Conservation (phyloP, 2,888 invertebrate species). For the Xanthorhoe designata region DNA sequence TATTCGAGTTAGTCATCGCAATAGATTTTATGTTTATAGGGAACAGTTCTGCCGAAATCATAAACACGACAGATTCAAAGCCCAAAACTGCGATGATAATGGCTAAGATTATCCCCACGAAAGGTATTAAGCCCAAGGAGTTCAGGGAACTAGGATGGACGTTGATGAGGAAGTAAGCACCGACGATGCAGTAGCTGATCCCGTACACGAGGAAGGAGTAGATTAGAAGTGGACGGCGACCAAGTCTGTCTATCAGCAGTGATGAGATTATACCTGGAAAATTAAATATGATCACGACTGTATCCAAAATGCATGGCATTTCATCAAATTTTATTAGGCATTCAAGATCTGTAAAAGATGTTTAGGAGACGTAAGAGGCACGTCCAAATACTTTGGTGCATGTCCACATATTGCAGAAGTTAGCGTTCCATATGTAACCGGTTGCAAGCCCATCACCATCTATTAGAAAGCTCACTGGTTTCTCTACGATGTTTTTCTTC, state of each 20-base stretch:
- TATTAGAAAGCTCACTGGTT: neutral
- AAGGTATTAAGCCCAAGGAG: constrained; percentile 62
- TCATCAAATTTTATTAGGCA: too few species aligned
- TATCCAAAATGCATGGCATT: too few species aligned
- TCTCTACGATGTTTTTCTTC: neutral
- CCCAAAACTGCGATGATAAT: constrained; percentile 68
- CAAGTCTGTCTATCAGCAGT: constrained; percentile 64
- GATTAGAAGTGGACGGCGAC: constrained; percentile 77
- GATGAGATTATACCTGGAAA: constrained; percentile 68
- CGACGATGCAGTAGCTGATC: constrained; percentile 52
- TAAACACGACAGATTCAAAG: constrained; percentile 75
- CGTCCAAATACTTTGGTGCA: too few species aligned
- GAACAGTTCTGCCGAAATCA: constrained; percentile 83
- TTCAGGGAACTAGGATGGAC: constrained; percentile 49
- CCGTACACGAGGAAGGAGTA: constrained; percentile 68
- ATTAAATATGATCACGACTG: constrained; percentile 9
- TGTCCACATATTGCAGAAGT: too few species aligned
- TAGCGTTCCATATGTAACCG: too few species aligned
- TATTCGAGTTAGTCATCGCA: constrained; percentile 76
- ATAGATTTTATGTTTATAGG: constrained; percentile 84
- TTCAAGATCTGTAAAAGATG: too few species aligned
- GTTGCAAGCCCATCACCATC: too few species aligned
- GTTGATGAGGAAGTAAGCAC: constrained; percentile 68
- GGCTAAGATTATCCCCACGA: constrained; percentile 70
- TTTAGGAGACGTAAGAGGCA: too few species aligned